Evolutionary conservation across 2,113 vertebrate genomes (phyloP), one percentile per base, ranked within the genome.

Genomic region (Sciurus niger): DNA sequence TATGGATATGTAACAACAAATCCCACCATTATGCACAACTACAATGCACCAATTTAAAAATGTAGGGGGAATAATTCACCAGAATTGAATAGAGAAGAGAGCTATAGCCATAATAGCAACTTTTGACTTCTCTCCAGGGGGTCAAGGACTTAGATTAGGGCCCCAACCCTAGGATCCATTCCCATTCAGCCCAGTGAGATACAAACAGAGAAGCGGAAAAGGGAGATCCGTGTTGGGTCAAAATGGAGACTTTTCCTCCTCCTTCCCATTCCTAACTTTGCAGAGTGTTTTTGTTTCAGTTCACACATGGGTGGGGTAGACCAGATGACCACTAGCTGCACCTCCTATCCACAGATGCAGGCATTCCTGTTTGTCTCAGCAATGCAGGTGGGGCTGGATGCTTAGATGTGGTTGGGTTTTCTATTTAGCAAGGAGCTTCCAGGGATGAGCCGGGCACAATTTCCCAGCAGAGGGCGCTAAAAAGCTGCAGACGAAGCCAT

Each of bases 391-490:
- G 73, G n/a, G 46, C 67, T 76, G 78, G 76, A 30, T 30, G n/a
- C n/a, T 32, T 60, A 60, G n/a, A n/a, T 24, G 11, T 9, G 13
- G 4, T 40, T 84, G 51, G 53, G 24, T 37, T 96, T 89, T 78
- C 87, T n/a, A 1, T 6, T 74, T 0, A 3, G 6, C 30, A 4
- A 24, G 32, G 51, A 28, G 43, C 46, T 70, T 58, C 74, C 37
- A 6, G 53, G 16, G 63, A 60, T 40, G 65, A 24, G 60, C 28
- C 40, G 67, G 65, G 46, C 37, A 40, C 46, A 51, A n/a, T 22
- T 34, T 37, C 67, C 96, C 98, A 97, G 95, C 94, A 98, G 96
- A 95, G 97, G 97, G 98, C 83, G 63, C 93, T 43, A 34, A 78
- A 72, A 74, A 89, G 94, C 98, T 74, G 30, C 79, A 58, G 79